Base-by-base conservation (phyloP, 2,797 vertebrate genomes). In the Hoplostethus mediterraneus region DNA sequence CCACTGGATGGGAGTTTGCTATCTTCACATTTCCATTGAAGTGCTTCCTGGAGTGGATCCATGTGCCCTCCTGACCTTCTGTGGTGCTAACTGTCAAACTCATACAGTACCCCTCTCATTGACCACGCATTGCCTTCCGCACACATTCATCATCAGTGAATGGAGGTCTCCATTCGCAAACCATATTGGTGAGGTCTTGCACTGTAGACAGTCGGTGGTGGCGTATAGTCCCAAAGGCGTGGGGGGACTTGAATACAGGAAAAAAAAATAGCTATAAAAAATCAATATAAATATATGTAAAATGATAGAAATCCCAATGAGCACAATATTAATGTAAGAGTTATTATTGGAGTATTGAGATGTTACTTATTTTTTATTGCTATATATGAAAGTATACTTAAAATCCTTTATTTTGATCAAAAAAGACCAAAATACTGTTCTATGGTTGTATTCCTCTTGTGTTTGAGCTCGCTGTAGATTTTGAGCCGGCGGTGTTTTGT, bases 21-120 rank as follows among this genome's bases (percentile, higher is more conserved):
- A 70, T 78, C 72, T 73, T 76, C 73, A 79, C 21, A 12, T 83
- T 88, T 89, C 82, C 65, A 82, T 87, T 89, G 71, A 92, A 94
- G 77, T 92, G 94, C 94, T 95, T 95, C 94, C 75, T 21, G 79
- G 88, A 79, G 86, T 87, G 91, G 91, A 94, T 88, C 87, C 67
- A 62, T 82, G 82, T 89, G 81, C 78, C 80, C 87, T 90, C 86
- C 90, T 93, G 81, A 92, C 90, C 78, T 91, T 89, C 93, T 91
- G 93, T 95, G 97, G 97, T 97, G 97, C 97, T 98, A 95, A 89
- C 74, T 64, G 63, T 88, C 91, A 93, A 91, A 94, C 93, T 94
- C 90, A 80, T 90, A 28, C 36, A 71, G 89, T 93, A 84, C 94
- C 87, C 87, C 82, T 87, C 84, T 93, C 90, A 89, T 90, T 59